A percentile compares a stretch with the other conserved stretches of the same genome.
phyloP scores from a whole-genome alignment of 2,113 vertebrate genomes.

The Balaenoptera acutorostrata region DNA sequence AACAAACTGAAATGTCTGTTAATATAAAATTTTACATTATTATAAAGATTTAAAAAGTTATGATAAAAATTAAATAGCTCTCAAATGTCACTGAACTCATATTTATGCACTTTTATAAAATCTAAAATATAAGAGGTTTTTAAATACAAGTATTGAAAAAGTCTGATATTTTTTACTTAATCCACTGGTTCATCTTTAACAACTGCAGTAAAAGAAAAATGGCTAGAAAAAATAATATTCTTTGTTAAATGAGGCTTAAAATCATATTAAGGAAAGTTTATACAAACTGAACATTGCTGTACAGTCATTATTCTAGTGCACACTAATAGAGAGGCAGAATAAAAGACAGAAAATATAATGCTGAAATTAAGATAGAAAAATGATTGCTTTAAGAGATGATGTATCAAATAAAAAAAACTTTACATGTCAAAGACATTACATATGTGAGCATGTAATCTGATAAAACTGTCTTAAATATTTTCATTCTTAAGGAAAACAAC shows the following conservation, averaged over 20 bases:
- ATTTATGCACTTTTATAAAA: background rate
- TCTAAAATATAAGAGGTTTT: background rate
- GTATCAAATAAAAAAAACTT: conserved; percentile 20
- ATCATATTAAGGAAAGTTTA: background rate
- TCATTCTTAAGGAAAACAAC: background rate
- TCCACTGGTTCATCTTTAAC: background rate
- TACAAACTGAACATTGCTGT: background rate
- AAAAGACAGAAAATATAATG: background rate
- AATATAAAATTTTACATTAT: background rate
- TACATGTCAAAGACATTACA: background rate
- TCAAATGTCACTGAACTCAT: background rate
- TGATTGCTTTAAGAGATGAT: background rate
- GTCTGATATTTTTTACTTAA: background rate
- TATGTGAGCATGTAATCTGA: background rate
- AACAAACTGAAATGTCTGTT: background rate
- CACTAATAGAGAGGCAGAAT: background rate
- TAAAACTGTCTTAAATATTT: conserved; percentile 7
- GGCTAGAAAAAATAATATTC: background rate
- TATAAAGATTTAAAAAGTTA: background rate
- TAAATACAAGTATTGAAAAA: background rate
- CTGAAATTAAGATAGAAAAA: background rate
- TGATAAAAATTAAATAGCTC: background rate
- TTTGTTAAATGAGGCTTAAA: background rate
- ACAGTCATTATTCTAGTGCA: background rate
- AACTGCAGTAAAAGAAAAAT: background rate